A percentile compares a stretch with the other conserved stretches of the same genome.
Conservation (phyloP, 2,113 vertebrate species). For the Spilogale gracilis region DNA sequence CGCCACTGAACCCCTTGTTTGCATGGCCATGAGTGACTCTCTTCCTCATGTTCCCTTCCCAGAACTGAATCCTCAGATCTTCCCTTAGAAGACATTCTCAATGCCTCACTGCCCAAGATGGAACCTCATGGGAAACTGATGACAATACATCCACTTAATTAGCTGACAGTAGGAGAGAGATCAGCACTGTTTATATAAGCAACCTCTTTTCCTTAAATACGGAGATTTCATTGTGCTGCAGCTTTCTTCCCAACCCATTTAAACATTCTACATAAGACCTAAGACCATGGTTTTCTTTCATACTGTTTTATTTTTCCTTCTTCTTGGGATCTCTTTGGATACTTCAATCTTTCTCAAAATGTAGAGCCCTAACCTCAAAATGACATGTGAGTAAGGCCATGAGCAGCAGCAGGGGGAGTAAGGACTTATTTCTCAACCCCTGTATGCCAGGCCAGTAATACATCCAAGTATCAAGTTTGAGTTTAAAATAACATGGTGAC, state of each 20-base stretch:
- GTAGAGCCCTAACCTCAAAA: not conserved
- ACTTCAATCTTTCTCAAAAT: conserved; percentile 32
- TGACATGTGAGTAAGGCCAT: not conserved
- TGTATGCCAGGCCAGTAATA: conserved; percentile 19
- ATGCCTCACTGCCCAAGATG: not conserved
- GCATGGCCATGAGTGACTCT: not conserved
- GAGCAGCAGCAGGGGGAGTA: not conserved
- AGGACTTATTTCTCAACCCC: conserved; percentile 18
- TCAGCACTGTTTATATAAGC: not conserved
- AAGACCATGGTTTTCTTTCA: conserved; percentile 5
- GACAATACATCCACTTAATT: not conserved
- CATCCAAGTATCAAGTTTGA: not conserved
- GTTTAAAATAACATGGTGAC: conserved; percentile 71
- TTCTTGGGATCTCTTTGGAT: not conserved
- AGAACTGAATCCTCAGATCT: not conserved
- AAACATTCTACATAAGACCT: not conserved
- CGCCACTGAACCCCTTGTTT: not conserved
- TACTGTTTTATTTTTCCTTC: not conserved
- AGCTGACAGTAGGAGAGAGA: conserved; percentile 18
- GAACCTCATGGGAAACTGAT: not conserved
- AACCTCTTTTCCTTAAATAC: not conserved
- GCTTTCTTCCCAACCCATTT: not conserved
- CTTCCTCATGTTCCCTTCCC: not conserved
- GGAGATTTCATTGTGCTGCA: not conserved
- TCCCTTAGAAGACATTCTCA: not conserved